Percentiles rank a stretch among this genome's conserved stretches.
Conservation (phyloP, 1,140 invertebrate genomes). For the Trichogramma pretiosum region DNA sequence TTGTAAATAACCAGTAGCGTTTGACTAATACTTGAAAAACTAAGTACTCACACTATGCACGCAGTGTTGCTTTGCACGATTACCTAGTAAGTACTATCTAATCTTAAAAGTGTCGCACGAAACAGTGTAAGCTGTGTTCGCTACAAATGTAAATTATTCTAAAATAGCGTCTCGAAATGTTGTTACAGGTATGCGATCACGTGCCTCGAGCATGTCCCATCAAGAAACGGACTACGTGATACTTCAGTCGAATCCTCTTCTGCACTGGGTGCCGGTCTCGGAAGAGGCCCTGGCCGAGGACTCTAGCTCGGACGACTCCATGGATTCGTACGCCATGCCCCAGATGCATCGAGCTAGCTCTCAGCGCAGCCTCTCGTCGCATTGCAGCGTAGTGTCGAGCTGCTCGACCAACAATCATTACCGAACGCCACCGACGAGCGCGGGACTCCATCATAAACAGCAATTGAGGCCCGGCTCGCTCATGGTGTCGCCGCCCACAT, state of each 20-base stretch:
- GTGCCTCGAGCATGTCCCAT: conserved; percentile 22
- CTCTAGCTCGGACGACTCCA: conserved; percentile 33
- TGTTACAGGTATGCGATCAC: conserved; percentile 28
- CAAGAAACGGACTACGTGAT: conserved; percentile 50
- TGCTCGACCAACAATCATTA: conserved; percentile 18
- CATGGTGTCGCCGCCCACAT: conserved; percentile 30
- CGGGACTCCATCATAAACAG: conserved; percentile 2
- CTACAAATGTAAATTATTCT: too few species aligned
- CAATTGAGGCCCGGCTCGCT: conserved; percentile 26
- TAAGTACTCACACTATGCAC: not conserved
- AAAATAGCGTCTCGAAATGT: too few species aligned
- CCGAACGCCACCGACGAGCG: not conserved
- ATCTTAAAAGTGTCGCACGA: not conserved
- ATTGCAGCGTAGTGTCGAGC: conserved; percentile 26
- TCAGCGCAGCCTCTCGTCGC: conserved; percentile 35
- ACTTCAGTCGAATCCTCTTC: conserved; percentile 46
- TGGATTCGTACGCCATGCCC: conserved; percentile 24
- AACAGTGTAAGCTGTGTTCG: too few species aligned
- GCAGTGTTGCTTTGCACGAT: not conserved
- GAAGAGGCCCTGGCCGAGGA: conserved; percentile 29
- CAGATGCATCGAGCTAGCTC: conserved; percentile 33
- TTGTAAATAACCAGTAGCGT: too few species aligned
- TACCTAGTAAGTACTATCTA: not conserved
- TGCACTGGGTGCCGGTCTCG: conserved; percentile 45
- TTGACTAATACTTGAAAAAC: too few species aligned